A percentile compares a stretch with the other conserved stretches of the same genome.
Evolutionary conservation across 2,113 vertebrate species (phyloP).

Genomic region (Progne subis): DNA sequence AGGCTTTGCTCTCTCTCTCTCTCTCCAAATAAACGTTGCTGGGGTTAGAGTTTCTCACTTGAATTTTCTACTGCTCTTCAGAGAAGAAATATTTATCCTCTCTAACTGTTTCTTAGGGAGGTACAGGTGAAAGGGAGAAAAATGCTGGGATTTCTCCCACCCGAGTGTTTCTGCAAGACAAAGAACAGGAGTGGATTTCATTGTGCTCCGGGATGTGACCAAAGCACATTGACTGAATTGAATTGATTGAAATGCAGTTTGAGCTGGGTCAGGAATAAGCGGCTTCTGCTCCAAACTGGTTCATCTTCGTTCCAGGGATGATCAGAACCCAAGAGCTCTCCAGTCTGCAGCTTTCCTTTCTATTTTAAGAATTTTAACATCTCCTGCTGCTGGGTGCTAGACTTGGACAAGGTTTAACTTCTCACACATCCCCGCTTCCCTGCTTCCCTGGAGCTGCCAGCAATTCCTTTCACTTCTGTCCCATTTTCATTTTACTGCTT

Average conservation of each 20-base stretch:
- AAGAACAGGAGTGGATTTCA: background rate
- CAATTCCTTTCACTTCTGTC: background rate
- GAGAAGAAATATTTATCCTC: background rate
- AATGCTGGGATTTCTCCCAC: background rate
- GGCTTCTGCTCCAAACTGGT: background rate
- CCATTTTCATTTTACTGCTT: background rate
- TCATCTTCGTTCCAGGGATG: background rate
- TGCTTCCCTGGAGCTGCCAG: background rate
- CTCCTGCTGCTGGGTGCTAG: background rate
- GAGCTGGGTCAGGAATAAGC: background rate
- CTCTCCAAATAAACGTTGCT: background rate
- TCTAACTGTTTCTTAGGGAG: background rate
- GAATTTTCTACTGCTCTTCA: background rate
- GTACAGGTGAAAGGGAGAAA: background rate
- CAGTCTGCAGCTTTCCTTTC: background rate
- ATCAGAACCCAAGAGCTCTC: background rate
- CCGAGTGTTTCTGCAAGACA: background rate
- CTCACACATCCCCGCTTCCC: background rate
- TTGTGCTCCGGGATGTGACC: background rate
- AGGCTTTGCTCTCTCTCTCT: background rate
- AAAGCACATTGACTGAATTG: background rate
- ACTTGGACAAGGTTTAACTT: background rate
- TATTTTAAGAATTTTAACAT: background rate
- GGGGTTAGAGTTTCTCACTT: background rate
- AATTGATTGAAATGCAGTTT: background rate